Percentiles rank a stretch among this genome's conserved stretches.
phyloP scores from a whole-genome alignment of 1,140 invertebrate genomes.

The Diorhabda sublineata region DNA sequence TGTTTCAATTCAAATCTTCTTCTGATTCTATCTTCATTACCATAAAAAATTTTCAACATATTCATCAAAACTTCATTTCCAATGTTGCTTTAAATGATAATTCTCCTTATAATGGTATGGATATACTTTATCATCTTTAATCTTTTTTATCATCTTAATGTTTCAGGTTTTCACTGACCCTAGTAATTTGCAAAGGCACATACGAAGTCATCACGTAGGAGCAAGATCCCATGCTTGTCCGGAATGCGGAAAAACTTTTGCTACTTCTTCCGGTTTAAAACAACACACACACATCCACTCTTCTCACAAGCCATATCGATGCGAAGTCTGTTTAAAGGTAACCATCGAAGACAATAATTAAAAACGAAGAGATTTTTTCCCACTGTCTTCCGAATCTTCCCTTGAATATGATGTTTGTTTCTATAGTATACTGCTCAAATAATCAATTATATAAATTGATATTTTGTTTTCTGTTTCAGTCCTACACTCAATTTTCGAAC shows the following conservation, averaged over 20 bases:
- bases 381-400: no score
- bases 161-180: conserved; percentile 89
- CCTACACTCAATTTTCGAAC: conserved; percentile 99
- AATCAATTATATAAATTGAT: no score
- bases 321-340: conserved; percentile 83
- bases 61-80: no score
- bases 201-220: conserved; percentile 87
- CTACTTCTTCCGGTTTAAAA: conserved; percentile 93
- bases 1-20: no score
- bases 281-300: conserved; percentile 99
- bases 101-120: no score
- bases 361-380: no score
- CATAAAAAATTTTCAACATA: no score
- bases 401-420: no score
- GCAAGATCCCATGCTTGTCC: conserved; percentile 91
- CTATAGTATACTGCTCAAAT: no score
- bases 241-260: conserved; percentile 98
- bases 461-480: conserved; percentile 60
- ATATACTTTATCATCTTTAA: conserved; percentile 14
- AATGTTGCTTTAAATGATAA: no score
- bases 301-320: conserved; percentile 96
- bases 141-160: conserved; percentile 3
- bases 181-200: conserved; percentile 93
- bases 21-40: no score
- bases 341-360: conserved; percentile 9